Percentiles rank a stretch among this genome's conserved stretches.
Conservation (phyloP, 30 jellyfish, hydroid and myxozoan genomes). For the Calvadosia cruxmelitensis region DNA sequence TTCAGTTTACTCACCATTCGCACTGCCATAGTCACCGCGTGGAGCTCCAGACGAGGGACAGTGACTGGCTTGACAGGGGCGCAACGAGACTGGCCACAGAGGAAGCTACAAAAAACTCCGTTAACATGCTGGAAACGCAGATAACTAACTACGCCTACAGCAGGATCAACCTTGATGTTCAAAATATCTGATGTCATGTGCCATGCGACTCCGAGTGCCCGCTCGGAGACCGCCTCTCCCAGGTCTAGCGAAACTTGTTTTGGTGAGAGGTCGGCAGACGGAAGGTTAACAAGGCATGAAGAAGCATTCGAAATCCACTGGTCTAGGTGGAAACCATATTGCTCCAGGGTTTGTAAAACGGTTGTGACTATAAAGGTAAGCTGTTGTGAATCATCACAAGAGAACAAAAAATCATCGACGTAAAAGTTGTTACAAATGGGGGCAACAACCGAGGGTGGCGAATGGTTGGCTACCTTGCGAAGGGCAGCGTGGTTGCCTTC, state of each 20-base stretch:
- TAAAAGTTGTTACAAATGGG: not conserved
- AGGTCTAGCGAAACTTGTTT: not conserved
- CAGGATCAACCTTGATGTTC: no score
- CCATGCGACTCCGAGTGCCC: not conserved
- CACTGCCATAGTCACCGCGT: conserved; percentile 32
- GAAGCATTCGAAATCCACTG: not conserved
- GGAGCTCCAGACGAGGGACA: conserved; percentile 36
- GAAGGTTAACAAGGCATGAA: not conserved
- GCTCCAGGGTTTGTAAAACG: not conserved
- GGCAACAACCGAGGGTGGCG: not conserved
- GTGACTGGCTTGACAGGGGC: conserved; percentile 23
- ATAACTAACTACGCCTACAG: no score
- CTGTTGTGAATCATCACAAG: not conserved
- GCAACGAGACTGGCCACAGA: conserved; percentile 21
- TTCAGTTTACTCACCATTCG: conserved; percentile 1
- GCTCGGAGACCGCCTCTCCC: not conserved
- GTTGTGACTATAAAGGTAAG: not conserved
- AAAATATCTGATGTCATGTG: not conserved
- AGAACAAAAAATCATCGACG: not conserved
- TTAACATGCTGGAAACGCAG: no score
- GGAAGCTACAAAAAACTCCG: conserved; percentile 16
- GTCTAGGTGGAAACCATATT: not conserved
- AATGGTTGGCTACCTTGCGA: not conserved
- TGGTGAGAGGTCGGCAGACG: not conserved
- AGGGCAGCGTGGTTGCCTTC: not conserved